Evolutionary conservation across 2,797 vertebrate genomes (phyloP), one percentile per base, ranked within the genome.

Genomic region (Clarias platycephalus): DNA sequence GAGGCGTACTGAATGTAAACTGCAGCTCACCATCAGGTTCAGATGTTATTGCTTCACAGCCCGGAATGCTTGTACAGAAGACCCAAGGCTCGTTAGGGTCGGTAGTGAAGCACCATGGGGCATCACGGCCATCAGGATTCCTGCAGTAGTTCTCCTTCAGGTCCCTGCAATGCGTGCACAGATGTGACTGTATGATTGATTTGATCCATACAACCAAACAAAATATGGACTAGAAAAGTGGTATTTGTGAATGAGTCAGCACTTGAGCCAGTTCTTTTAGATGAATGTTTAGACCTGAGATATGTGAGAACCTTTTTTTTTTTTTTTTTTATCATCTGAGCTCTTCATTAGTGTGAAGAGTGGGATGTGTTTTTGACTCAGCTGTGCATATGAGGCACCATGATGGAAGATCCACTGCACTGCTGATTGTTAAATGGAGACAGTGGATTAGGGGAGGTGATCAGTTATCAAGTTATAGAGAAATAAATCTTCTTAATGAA

Each of bases 91-190:
- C 94, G 88, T 96, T 96, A 87, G 97, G 96, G 92, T 99, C 96
- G 26, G 95, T 97, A 62, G 98, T 99, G 92, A 99, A 99, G 93
- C 98, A 99, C 98, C 98, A 99, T 22, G 98, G 98, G 87, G 94
- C 96, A 91, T 98, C 96, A 90, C 96, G 95, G 80, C 97, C 98
- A 92, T 99, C 97, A 90, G 98, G 98, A 93, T 99, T 99, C 89
- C 98, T 95, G 91, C 98, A 99, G 90, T 96, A 98, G 94, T 99
- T 99, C 91, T 99, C 97, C 90, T 93, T 96, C 90, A 99, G 92
- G 93, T 99, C 97, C 90, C 98, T 99, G 87, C 77, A 85, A 89
- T 89, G 88, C 90, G 93, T 28, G 89, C 79, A 89, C 22, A 88
- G 83, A 78, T 24, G 31, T 24, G 44, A 31, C 37, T 49, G n/a